Evolutionary conservation across 2,888 invertebrate species (phyloP).

Genomic region (Xylota sylvarum): DNA sequence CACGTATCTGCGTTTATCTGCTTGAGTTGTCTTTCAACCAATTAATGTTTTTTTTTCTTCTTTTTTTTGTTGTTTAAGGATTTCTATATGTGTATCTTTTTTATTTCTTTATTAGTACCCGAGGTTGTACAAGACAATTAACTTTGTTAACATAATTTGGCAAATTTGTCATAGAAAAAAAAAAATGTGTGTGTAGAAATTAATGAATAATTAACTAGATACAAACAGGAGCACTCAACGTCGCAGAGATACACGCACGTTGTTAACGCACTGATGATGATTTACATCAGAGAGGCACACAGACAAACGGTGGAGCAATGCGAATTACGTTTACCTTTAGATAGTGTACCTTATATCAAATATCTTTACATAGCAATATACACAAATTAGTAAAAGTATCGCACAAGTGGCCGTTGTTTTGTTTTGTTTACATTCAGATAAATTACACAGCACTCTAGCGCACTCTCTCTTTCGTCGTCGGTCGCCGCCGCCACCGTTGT

Average conservation of each 20-base stretch:
- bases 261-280: conserved; percentile 12
- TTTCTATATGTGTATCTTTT: conserved; percentile 18
- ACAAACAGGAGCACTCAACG: conserved; percentile 5
- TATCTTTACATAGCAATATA: conserved; percentile 41
- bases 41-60: conserved; percentile 11
- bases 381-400: conserved; percentile 69
- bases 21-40: conserved; percentile 34
- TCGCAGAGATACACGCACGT: conserved; percentile 4
- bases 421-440: conserved; percentile 75
- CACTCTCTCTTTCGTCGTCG: conserved; percentile 8
- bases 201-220: conserved; percentile 44
- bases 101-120: conserved; percentile 22
- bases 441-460: conserved; percentile 50
- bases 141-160: conserved; percentile 9
- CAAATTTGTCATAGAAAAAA: not conserved
- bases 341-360: conserved; percentile 45
- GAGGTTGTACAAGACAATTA: not conserved
- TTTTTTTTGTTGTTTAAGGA: not conserved
- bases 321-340: conserved; percentile 51
- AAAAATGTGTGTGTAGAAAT: conserved; percentile 3
- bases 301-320: too few relatives aligned
- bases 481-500: not conserved
- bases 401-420: conserved; percentile 70
- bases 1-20: conserved; percentile 38
- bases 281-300: not conserved